These are phyloP conservation scores for Dione vanillae DNA, from an alignment of 2,888 invertebrate genomes.

Conservation along the genomic window DNA sequence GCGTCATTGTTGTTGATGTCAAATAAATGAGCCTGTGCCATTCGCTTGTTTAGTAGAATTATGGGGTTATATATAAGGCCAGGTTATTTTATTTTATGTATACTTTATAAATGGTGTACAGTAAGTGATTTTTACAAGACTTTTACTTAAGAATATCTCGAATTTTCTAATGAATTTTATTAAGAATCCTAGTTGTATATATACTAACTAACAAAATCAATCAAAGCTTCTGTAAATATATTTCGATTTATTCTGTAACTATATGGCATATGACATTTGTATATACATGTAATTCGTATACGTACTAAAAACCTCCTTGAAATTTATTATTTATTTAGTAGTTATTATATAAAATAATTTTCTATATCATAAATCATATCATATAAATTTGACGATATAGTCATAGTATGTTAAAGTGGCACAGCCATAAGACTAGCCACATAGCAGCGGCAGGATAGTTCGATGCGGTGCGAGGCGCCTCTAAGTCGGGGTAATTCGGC, in stretches of 20 bases:
- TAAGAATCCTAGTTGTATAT: too few species aligned
- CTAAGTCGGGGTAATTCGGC: conserved; percentile 63
- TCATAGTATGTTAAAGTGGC: conserved; percentile 14
- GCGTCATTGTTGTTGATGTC: conserved; percentile 39
- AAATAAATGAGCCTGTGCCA: conserved; percentile 32
- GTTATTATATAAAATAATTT: neutral
- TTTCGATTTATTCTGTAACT: too few species aligned
- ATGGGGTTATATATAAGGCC: conserved; percentile 1
- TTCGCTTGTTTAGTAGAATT: conserved; percentile 27
- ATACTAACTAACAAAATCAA: too few species aligned
- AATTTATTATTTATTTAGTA: neutral
- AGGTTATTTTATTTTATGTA: neutral
- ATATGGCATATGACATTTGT: neutral
- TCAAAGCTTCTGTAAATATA: too few species aligned
- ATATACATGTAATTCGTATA: neutral
- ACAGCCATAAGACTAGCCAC: conserved; percentile 26
- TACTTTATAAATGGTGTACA: neutral
- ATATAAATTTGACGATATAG: neutral
- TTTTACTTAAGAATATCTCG: too few species aligned
- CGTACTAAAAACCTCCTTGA: neutral
- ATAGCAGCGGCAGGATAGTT: conserved; percentile 29
- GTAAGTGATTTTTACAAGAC: too few species aligned
- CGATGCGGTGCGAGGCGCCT: conserved; percentile 59
- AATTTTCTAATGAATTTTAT: too few species aligned
- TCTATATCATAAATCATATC: conserved; percentile 17